phyloP scores from a whole-genome alignment of 2,113 vertebrate genomes.

The Clinocottus analis region DNA sequence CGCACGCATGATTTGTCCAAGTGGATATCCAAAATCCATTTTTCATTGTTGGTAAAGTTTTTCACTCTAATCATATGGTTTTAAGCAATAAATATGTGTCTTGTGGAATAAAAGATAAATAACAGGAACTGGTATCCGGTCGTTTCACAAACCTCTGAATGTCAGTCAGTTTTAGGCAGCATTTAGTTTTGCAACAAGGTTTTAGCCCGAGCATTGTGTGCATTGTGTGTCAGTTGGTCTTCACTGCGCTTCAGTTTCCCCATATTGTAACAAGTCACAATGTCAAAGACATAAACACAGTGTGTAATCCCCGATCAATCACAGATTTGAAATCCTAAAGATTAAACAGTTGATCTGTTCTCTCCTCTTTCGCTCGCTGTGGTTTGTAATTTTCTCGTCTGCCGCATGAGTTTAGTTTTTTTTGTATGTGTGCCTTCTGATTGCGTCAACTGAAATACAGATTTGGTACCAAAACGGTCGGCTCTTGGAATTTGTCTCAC shows the following conservation, averaged over 20 bases:
- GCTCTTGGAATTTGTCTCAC: neutral
- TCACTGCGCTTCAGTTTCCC: constrained; percentile 24
- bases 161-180: constrained; percentile 4
- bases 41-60: constrained; percentile 3
- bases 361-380: constrained; percentile 44
- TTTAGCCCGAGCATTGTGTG: neutral
- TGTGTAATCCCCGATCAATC: constrained; percentile 76
- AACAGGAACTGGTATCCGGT: neutral
- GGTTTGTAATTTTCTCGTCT: constrained; percentile 51
- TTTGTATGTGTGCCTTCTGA: neutral
- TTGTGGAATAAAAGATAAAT: neutral
- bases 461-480: neutral
- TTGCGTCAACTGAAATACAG: neutral
- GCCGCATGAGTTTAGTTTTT: constrained; percentile 13
- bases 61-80: neutral
- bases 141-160: neutral
- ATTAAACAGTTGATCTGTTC: constrained; percentile 75
- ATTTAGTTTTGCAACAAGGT: neutral
- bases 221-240: neutral
- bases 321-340: constrained; percentile 73
- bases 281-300: constrained; percentile 47
- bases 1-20: constrained; percentile 15
- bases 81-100: neutral
- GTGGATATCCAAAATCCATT: constrained; percentile 14
- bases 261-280: constrained; percentile 29